Conservation (phyloP, 92 coral and sea anemone genomes). For the Pocillopora grandis region DNA sequence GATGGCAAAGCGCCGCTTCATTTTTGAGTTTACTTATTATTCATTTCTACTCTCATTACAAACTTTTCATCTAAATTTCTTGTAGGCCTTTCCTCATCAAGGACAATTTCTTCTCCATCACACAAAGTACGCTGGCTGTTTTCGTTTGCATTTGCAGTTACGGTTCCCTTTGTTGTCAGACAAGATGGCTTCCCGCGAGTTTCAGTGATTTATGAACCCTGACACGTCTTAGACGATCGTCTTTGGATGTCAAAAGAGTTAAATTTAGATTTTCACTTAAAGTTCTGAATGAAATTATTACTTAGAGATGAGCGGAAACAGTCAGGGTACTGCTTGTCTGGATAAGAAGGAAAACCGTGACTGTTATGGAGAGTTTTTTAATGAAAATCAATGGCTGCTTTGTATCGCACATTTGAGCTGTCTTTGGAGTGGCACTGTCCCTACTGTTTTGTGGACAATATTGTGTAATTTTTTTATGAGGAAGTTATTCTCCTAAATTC, state of each 20-base stretch:
- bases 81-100: too few relatives aligned
- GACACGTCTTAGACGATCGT: conserved; percentile 36
- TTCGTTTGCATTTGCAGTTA: not conserved
- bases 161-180: conserved; percentile 2
- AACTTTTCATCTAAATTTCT: not conserved
- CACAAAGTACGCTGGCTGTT: not conserved
- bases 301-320: conserved; percentile 32
- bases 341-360: not conserved
- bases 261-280: conserved; percentile 14
- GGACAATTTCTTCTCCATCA: too few relatives aligned
- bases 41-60: not conserved
- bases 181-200: conserved; percentile 37
- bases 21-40: not conserved
- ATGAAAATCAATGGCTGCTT: not conserved
- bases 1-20: not conserved
- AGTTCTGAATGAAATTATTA: conserved; percentile 24
- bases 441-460: not conserved
- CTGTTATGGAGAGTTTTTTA: not conserved
- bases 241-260: conserved; percentile 22
- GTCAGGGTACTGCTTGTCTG: conserved; percentile 4
- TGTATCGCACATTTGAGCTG: not conserved
- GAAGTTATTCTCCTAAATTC: not conserved
- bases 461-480: not conserved
- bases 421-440: not conserved
- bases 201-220: conserved; percentile 32